Evolutionary conservation across 2,888 invertebrate genomes (phyloP).

Genomic region (Lasioglossum oenotherae): DNA sequence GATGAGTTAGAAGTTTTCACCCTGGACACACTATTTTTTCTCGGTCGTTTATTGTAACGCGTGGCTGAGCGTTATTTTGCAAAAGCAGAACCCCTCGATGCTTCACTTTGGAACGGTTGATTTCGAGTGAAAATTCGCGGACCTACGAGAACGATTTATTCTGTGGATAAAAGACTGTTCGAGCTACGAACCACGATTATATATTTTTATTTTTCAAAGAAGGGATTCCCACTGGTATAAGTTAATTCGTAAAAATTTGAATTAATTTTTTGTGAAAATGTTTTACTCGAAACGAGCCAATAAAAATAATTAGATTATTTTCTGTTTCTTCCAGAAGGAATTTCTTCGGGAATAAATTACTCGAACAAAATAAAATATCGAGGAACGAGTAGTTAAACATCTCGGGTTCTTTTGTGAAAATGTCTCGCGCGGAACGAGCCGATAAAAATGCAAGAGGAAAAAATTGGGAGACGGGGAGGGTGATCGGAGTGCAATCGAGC

Average conservation of each 20-base stretch:
- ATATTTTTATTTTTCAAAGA: not conserved
- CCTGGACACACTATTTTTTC: not conserved
- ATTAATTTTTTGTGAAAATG: not conserved
- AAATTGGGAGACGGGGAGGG: not conserved
- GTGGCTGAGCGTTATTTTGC: not conserved
- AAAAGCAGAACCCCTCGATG: not conserved
- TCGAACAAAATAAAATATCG: too few relatives aligned
- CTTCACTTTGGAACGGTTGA: not conserved
- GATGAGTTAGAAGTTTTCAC: not conserved
- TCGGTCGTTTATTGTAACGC: not conserved
- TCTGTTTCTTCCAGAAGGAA: not conserved
- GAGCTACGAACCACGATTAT: not conserved
- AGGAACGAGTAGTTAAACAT: not conserved
- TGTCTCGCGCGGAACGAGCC: not conserved
- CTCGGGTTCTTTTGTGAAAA: not conserved
- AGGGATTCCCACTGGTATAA: not conserved
- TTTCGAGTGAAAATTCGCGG: not conserved
- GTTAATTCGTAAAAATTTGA: not conserved
- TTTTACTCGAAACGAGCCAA: not conserved
- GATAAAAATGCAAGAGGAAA: not conserved
- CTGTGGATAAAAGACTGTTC: not conserved
- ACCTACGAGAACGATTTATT: not conserved
- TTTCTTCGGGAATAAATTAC: not conserved
- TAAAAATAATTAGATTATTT: not conserved
- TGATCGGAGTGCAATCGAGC: conserved; percentile 7